Evolutionary conservation across 2,888 invertebrate genomes (phyloP), one percentile per base, ranked within the genome.

Genomic region (Myathropa florea): DNA sequence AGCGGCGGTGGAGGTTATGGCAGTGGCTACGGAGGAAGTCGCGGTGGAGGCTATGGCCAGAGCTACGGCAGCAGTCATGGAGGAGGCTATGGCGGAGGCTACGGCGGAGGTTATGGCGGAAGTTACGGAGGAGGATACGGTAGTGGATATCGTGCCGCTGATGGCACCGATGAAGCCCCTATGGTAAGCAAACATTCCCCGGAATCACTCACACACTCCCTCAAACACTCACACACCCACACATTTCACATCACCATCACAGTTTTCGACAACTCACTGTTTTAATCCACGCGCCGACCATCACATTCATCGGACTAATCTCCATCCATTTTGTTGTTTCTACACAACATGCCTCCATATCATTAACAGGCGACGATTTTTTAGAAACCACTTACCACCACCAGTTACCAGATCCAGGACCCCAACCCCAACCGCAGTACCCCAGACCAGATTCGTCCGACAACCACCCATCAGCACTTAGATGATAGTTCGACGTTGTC

Each of bases 341-440:
- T 72, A 84, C 30, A 82, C 83, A 84, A 81, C 80, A 77, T 84
- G 88, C 86, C 88, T 89, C 88, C 89, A 91, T 91, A 88, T 89
- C 90, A 92, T 91, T 92, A 92, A 92, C 92, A 92, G 92, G 91
- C 90, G 92, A 90, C 91, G 92, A 91, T 90, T 92, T 92, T 92
- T 92, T 92, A 92, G 89, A 90, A 90, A 88, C 91, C 89, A 89
- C 84, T 26, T 26, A 53, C 65, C 57, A 55, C 57, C 60, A 85
- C n/a, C 60, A 67, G 30, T 39, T 53, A 72, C 61, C 81, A 85
- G 64, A 23, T 24, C 10, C 84, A 79, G 65, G 78, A 78, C 63
- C 82, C 79, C 82, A 83, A 53, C 79, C 53, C 60, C 28, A 57
- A 75, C 72, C 65, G 63, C n/a, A 76, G 65, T 46, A 72, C 59